Evolutionary conservation across 2,797 vertebrate genomes (phyloP), one percentile per base, ranked within the genome.

Genomic region (Hippoglossus hippoglossus): DNA sequence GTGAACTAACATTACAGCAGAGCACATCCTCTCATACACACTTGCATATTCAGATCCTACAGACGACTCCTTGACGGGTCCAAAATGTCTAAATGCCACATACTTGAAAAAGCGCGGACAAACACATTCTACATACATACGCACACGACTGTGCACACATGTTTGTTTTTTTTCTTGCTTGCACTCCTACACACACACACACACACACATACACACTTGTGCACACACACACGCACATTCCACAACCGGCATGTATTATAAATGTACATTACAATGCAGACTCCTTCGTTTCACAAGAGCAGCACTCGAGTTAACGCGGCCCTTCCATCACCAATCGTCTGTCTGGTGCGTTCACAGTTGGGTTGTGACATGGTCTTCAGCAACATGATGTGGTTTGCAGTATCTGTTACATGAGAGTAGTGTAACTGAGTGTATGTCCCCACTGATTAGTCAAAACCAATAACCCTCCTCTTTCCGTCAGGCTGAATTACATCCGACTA

Each of bases 1-100:
- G 80, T 81, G 87, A 91, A 87, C 80, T 83, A 88, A 88, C 85
- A 85, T 86, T 75, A 92, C 81, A 90, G 83, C 89, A 89, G 82
- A 89, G 81, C 90, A 84, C 85, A 78, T 77, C 73, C 90, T 88
- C 81, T 85, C 87, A 74, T 6, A 87, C 90, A 72, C 77, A 52
- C 88, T 93, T 94, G 92, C 93, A 93, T 94, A 94, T 94, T 94
- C 91, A 94, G 87, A 93, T 90, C 90, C 93, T 94, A 94, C 93
- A 92, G 91, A 94, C 86, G 71, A 92, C 85, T 92, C 89, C 81
- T 89, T 90, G 83, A 93, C 84, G 58, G 86, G 85, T 92, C 92
- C 87, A 73, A 93, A 90, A 90, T 87, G 72, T 87, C 92, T 94
- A 93, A 94, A 94, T 88, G 92, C 93, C 89, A 93, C 91, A 84